Conservation (phyloP, 2,797 vertebrate genomes). For the Odontamblyopus lacepedii region DNA sequence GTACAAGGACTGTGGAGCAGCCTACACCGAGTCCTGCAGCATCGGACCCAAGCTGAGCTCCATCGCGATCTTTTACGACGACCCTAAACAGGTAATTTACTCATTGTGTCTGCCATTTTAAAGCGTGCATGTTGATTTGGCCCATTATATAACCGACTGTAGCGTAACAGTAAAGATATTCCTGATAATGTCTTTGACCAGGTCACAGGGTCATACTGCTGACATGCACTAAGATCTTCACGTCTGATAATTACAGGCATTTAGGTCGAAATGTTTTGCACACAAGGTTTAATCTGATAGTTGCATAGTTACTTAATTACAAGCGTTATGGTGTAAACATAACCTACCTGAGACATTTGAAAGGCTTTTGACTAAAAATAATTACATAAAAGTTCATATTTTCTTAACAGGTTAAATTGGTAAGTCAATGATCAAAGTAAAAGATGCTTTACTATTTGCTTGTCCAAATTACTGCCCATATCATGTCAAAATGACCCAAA, state of each 20-base stretch:
- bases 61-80: conserved; percentile 91
- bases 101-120: background rate
- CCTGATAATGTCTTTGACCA: conserved; percentile 29
- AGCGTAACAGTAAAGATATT: too few relatives aligned
- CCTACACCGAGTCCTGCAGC: conserved; percentile 88
- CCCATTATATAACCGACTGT: conserved; percentile 29
- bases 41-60: conserved; percentile 86
- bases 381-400: background rate
- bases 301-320: background rate
- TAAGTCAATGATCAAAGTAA: background rate
- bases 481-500: background rate
- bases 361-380: background rate
- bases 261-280: background rate
- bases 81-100: conserved; percentile 79
- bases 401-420: too few relatives aligned
- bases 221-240: background rate
- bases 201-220: conserved; percentile 2
- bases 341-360: background rate
- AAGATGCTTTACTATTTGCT: background rate
- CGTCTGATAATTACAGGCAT: background rate
- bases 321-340: background rate
- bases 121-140: conserved; percentile 12
- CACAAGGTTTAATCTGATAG: background rate
- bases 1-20: conserved; percentile 82
- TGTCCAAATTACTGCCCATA: background rate